A percentile compares a stretch with the other conserved stretches of the same genome.
These are phyloP conservation scores for Psittacula echo DNA, from an alignment of 2,797 vertebrate genomes.

Conservation along the genomic window DNA sequence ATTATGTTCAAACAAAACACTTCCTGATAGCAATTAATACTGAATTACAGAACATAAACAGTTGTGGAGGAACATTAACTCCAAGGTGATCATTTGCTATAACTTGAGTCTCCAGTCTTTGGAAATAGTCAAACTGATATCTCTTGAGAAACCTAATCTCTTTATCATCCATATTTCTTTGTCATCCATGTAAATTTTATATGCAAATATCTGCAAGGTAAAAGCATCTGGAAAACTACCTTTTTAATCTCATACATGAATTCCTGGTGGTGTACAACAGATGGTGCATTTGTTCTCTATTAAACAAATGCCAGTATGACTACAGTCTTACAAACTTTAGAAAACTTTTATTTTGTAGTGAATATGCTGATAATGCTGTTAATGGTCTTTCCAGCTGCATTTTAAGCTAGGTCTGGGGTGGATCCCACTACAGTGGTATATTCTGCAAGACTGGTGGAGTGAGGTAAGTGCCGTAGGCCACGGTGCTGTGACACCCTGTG, in stretches of 20 bases:
- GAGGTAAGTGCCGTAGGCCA: not conserved
- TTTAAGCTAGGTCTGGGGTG: not conserved
- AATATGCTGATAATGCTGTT: not conserved
- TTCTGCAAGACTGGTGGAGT: not conserved
- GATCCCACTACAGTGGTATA: not conserved
- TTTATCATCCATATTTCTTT: not conserved
- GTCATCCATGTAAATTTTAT: not conserved
- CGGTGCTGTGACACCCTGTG: accelerated
- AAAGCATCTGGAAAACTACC: conserved; percentile 8
- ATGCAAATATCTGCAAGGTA: not conserved
- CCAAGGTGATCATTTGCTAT: not conserved
- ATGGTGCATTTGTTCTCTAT: not conserved
- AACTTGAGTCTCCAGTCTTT: not conserved
- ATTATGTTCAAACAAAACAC: not conserved
- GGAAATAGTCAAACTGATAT: not conserved
- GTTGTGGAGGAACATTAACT: not conserved
- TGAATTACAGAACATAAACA: not conserved
- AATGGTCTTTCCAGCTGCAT: not conserved
- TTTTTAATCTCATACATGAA: conserved; percentile 17
- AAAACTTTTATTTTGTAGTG: not conserved
- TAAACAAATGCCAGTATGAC: not conserved
- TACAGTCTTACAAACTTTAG: not conserved
- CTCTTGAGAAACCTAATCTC: not conserved
- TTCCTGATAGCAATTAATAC: not conserved
- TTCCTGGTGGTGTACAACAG: not conserved